Base-by-base conservation (phyloP, 2,888 invertebrate species). In the Heterodera filipjevi region DNA sequence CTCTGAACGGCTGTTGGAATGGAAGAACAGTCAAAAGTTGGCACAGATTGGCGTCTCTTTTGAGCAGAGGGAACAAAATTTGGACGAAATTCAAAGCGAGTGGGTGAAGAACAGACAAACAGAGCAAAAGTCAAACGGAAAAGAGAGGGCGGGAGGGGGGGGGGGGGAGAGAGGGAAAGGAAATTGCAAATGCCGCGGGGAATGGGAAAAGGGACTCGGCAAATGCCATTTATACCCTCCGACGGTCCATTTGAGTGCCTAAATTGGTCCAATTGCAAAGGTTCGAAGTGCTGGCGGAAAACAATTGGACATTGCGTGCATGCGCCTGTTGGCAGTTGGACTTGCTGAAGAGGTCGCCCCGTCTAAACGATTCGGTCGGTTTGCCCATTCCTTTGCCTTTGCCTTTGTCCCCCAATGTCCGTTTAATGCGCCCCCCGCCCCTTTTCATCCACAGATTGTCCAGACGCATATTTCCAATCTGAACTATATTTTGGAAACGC, bases 11-110 rank as follows among this genome's bases (percentile, higher is more conserved):
- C 81, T 89, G 39, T 82, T 85, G 66, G 86, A 87, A n/a, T 89
- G 89, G 89, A 89, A 89, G 73, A 86, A 86, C 76, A 80, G 83
- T 3, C 89, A 89, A 78, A 89, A 89, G 77, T 79, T 88, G 71
- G 85, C 87, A 3, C 89, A 89, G 77, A 87, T 89, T 80, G 89
- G 89, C 2, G 83, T 87, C 44, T 86, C 86, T 16, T 89, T 89
- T 78, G 89, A 89, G 19, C 83, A 85, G 22, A 76, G 84, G 35
- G 89, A 89, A 35, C 77, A 79, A 14, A 71, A 78, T 33, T 80
- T 89, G 16, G 88, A 89, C 75, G 88, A 87, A 27, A 87, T 89
- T 46, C 89, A 89, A 78, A 79, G 82, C 73, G 87, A 89, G 86
- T 87, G 33, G 76, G 85, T 66, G n/a, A 10, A 27, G 27, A 27